Percentiles rank a stretch among this genome's conserved stretches.
Evolutionary conservation across 2,888 invertebrate genomes (phyloP).

Genomic region (Chouioia cunea): DNA sequence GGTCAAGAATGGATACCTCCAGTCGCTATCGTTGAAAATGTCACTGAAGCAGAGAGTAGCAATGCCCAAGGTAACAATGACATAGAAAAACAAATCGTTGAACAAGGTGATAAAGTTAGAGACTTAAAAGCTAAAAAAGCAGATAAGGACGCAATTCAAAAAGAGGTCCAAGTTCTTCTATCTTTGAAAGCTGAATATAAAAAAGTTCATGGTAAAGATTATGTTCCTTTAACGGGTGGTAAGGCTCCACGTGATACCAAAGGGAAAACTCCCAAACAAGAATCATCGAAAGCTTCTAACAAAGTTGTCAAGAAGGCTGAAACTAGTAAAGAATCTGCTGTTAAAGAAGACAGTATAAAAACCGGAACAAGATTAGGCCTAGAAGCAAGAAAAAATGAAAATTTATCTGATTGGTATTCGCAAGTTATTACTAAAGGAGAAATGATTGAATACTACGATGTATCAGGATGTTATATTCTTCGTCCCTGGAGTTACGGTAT

Average conservation of each 20-base stretch:
- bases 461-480: constrained; percentile 98
- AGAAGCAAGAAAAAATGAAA: constrained; percentile 92
- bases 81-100: constrained; percentile 27
- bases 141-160: constrained; percentile 73
- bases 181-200: constrained; percentile 84
- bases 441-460: constrained; percentile 99
- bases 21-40: not conserved
- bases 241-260: constrained; percentile 54
- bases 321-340: constrained; percentile 62
- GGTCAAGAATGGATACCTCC: constrained; percentile 70
- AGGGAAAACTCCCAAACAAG: constrained; percentile 54
- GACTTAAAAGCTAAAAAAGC: constrained; percentile 45
- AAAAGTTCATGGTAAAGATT: constrained; percentile 71
- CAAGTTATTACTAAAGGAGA: constrained; percentile 94
- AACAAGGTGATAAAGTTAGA: constrained; percentile 49
- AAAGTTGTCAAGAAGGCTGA: constrained; percentile 57
- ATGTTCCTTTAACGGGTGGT: constrained; percentile 53
- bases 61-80: too few relatives aligned
- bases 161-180: constrained; percentile 76
- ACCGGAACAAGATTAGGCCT: constrained; percentile 94
- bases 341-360: constrained; percentile 75
- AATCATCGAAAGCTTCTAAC: constrained; percentile 31
- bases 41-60: not conserved
- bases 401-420: constrained; percentile 97
- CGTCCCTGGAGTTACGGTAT: constrained; percentile 97